A percentile compares a stretch with the other conserved stretches of the same genome.
phyloP scores from a whole-genome alignment of 2,797 vertebrate species.

The Lindbergichthys nudifrons region DNA sequence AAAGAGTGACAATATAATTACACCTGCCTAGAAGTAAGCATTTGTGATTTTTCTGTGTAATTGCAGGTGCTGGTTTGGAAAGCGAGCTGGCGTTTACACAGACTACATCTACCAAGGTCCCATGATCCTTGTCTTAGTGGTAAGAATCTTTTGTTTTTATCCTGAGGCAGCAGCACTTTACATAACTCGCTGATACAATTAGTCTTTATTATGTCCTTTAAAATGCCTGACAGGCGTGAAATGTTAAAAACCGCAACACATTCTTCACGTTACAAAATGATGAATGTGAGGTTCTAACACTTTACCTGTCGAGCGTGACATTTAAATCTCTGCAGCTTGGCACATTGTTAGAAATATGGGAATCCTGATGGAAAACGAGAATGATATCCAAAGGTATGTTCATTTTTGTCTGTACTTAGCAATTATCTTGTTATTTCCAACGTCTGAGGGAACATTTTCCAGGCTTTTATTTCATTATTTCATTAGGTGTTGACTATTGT shows the following conservation, averaged over 20 bases:
- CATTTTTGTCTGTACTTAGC: background rate
- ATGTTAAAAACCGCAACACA: slow-evolving; percentile 29
- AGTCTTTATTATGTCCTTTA: slow-evolving; percentile 38
- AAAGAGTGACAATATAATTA: slow-evolving; percentile 23
- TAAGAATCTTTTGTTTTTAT: slow-evolving; percentile 69
- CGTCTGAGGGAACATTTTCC: background rate
- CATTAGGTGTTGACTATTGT: slow-evolving; percentile 1
- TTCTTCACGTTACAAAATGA: slow-evolving; percentile 31
- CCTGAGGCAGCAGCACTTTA: background rate
- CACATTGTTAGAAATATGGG: background rate
- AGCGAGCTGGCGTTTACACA: slow-evolving; percentile 90
- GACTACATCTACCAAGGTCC: slow-evolving; percentile 98
- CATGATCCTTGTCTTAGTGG: slow-evolving; percentile 95
- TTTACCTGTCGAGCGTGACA: slow-evolving; percentile 1
- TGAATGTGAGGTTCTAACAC: slow-evolving; percentile 9
- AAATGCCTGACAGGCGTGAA: slow-evolving; percentile 17
- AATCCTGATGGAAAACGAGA: slow-evolving; percentile 16
- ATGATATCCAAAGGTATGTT: slow-evolving; percentile 18
- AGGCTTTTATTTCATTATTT: slow-evolving; percentile 5
- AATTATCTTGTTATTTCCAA: slow-evolving; percentile 18
- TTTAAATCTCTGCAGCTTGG: slow-evolving; percentile 37
- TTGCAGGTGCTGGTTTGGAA: slow-evolving; percentile 96
- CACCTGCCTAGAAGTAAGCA: background rate
- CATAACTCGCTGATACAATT: slow-evolving; percentile 13
- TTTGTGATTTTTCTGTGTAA: slow-evolving; percentile 27